A percentile compares a stretch with the other conserved stretches of the same genome.
Conservation (phyloP, 2,113 vertebrate genomes). For the Poecilia latipinna region DNA sequence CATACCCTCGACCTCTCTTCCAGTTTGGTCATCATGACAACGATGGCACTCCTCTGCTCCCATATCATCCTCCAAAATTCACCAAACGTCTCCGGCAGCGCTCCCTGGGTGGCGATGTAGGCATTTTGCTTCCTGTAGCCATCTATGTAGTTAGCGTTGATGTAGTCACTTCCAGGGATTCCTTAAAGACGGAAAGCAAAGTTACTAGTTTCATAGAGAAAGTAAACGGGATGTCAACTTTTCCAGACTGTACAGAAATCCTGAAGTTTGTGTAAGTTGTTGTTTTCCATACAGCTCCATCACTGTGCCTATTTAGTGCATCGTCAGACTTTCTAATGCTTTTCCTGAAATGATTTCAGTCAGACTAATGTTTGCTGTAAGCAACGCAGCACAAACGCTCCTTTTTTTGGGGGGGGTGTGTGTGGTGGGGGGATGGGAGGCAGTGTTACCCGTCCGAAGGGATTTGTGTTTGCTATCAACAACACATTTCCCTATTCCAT, state of each 20-base stretch:
- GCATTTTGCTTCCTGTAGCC: constrained; percentile 98
- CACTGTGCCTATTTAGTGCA: not conserved
- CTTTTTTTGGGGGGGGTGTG: not conserved
- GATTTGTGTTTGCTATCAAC: constrained; percentile 61
- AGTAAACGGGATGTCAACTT: not conserved
- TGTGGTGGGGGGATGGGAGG: not conserved
- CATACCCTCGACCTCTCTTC: constrained; percentile 97
- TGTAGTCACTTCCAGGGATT: constrained; percentile 97
- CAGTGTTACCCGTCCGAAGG: constrained; percentile 22
- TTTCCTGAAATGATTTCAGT: constrained; percentile 10
- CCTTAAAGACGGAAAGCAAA: constrained; percentile 73
- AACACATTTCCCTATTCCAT: constrained; percentile 42
- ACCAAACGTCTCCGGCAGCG: constrained; percentile 96
- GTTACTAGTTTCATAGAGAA: not conserved
- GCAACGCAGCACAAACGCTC: constrained; percentile 21
- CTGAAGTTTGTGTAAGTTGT: not conserved
- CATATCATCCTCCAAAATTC: constrained; percentile 99
- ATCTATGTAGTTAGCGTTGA: constrained; percentile 99
- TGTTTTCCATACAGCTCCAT: not conserved
- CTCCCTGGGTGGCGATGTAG: constrained; percentile 96
- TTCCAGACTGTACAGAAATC: not conserved
- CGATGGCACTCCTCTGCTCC: constrained; percentile 95
- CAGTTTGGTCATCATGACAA: constrained; percentile 99
- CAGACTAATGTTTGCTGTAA: constrained; percentile 4
- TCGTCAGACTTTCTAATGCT: not conserved